phyloP scores from a whole-genome alignment of 2,797 vertebrate species.

The Macrochelys suwanniensis region DNA sequence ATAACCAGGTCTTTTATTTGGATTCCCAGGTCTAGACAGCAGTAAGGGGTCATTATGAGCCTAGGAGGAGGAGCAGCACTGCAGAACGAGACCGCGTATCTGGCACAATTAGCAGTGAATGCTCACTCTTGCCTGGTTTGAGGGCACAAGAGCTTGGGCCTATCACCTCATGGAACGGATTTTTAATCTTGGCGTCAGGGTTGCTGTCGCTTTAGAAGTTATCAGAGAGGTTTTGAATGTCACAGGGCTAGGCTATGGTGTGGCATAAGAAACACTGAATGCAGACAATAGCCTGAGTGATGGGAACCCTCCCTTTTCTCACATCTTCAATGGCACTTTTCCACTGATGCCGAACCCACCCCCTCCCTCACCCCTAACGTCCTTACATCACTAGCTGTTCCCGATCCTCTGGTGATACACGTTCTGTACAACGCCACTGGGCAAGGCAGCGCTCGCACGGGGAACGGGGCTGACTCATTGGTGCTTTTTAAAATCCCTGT shows the following conservation, averaged over 20 bases:
- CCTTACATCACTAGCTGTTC: not conserved
- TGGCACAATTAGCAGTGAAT: not conserved
- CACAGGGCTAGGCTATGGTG: not conserved
- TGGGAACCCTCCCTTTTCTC: not conserved
- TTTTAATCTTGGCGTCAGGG: too few relatives aligned
- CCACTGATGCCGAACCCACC: not conserved
- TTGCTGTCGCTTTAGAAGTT: not conserved
- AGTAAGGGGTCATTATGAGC: not conserved
- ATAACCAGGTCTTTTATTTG: not conserved
- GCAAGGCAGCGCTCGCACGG: not conserved
- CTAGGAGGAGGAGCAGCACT: not conserved
- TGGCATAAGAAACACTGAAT: not conserved
- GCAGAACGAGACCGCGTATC: not conserved
- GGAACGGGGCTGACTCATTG: not conserved
- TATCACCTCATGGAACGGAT: not conserved
- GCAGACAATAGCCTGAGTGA: not conserved
- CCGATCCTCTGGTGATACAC: not conserved
- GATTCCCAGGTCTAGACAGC: too few relatives aligned
- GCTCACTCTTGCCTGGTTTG: too few relatives aligned
- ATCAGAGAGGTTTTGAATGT: not conserved
- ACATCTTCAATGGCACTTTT: not conserved
- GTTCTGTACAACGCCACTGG: rapidly evolving
- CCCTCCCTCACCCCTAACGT: not conserved
- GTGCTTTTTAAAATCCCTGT: not conserved
- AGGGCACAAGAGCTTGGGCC: not conserved